Evolutionary conservation across 2,797 vertebrate species (phyloP), one percentile per base, ranked within the genome.

Genomic region (Thripadectes ignobilis): DNA sequence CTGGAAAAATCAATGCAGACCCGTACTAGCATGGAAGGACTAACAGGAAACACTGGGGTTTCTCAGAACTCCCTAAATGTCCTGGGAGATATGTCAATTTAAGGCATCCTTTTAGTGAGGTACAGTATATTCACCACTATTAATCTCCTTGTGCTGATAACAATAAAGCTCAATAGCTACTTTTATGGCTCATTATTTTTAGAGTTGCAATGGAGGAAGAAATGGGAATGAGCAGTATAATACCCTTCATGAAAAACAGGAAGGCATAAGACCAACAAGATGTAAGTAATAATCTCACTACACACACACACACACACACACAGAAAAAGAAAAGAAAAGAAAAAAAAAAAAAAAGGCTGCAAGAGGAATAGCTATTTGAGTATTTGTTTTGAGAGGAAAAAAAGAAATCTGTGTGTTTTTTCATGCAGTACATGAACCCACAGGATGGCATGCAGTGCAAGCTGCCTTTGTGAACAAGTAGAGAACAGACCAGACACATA

Each of bases 1-100:
- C 69, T 94, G 94, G 94, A 97, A 97, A 97, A 95, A 97, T 97
- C 95, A 95, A 95, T 97, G 91, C 66, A 94, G 39, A 86, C 58
- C 58, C 32, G 41, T 84, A 90, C 58, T 62, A 58, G 43, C 5
- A 32, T 81, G 63, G 79, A 94, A 92, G 58, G 69, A 93, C 76
- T 94, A 97, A 91, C 95, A 95, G 91, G 96, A 97, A 96, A 89
- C 79, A 61, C 43, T 51, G 75, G 61, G 92, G 88, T 83, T 96
- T 97, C 95, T 96, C 93, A 97, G 91, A 95, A 96, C 87, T 96
- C 91, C 66, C 58, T 45, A 59, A 39, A 51, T 88, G 73, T 91
- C 85, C 85, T 89, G 92, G 85, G 87, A 95, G 93, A 91, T 51
- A 24, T 81, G 67, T 95, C 87, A 80, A 94, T 81, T 92, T 89